Evolutionary conservation across 2,888 invertebrate genomes (phyloP).

Genomic region (Morpho deidamia): DNA sequence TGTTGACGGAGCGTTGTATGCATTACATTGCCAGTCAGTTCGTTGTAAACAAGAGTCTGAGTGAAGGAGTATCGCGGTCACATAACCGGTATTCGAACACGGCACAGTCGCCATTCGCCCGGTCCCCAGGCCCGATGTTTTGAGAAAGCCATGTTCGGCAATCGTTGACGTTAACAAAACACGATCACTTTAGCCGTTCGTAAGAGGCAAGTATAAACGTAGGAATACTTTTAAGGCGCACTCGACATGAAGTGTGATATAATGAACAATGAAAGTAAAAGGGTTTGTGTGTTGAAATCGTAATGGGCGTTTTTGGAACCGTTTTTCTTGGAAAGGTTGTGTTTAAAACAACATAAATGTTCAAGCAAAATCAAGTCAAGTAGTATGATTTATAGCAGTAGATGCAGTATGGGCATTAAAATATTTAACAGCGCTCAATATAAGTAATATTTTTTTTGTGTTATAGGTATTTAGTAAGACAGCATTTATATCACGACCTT

Average conservation of each 20-base stretch:
- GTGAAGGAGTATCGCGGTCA: slow-evolving; percentile 72
- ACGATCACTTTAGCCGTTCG: slow-evolving; percentile 55
- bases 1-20: slow-evolving; percentile 47
- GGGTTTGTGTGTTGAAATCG: slow-evolving; percentile 15
- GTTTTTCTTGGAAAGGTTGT: slow-evolving; percentile 4
- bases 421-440: too few species aligned
- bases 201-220: slow-evolving; percentile 38
- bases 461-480: too few species aligned
- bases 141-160: slow-evolving; percentile 73
- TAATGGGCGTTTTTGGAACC: slow-evolving; percentile 5
- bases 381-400: neutral
- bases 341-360: neutral
- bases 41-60: slow-evolving; percentile 37
- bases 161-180: slow-evolving; percentile 66
- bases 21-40: slow-evolving; percentile 30
- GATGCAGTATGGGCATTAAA: too few species aligned
- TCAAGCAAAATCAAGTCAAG: neutral
- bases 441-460: too few species aligned
- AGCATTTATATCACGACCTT: too few species aligned
- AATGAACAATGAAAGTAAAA: slow-evolving; percentile 25
- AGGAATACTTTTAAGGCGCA: slow-evolving; percentile 41
- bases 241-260: slow-evolving; percentile 25
- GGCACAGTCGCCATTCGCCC: slow-evolving; percentile 59
- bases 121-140: slow-evolving; percentile 60
- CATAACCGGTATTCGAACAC: slow-evolving; percentile 76